phyloP scores from a whole-genome alignment of 2,113 vertebrate genomes.

The Austrofundulus limnaeus region DNA sequence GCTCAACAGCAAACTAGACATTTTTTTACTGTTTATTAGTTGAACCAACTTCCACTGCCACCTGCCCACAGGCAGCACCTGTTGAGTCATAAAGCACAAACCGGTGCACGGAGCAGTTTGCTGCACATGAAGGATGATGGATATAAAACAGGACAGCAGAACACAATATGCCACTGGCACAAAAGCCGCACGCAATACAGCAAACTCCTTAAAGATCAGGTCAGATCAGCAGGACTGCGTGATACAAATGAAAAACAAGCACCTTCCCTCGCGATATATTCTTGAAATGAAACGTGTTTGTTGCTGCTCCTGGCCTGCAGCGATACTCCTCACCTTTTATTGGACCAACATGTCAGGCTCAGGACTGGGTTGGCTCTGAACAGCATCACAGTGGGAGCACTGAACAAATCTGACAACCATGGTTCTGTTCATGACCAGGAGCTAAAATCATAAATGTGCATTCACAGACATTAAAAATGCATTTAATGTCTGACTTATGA shows the following conservation, averaged over 20 bases:
- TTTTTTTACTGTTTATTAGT: not conserved
- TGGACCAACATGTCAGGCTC: not conserved
- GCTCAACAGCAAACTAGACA: not conserved
- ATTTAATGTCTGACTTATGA: not conserved
- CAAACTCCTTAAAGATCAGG: not conserved
- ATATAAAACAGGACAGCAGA: conserved; percentile 10
- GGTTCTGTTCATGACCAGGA: not conserved
- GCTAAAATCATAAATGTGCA: not conserved
- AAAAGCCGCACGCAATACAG: not conserved
- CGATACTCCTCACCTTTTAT: not conserved
- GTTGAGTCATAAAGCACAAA: not conserved
- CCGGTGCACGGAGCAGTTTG: not conserved
- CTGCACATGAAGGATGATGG: not conserved
- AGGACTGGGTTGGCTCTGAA: not conserved
- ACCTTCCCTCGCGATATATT: not conserved
- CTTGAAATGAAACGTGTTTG: not conserved
- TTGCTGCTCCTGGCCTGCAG: not conserved
- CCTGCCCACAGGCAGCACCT: not conserved
- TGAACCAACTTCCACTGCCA: not conserved
- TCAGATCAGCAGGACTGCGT: not conserved
- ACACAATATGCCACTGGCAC: conserved; percentile 5
- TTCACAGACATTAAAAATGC: too few species aligned
- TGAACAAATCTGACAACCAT: not conserved
- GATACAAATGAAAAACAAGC: not conserved
- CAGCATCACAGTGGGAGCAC: not conserved